These are phyloP conservation scores for Nettapus auritus DNA, from an alignment of 2,113 vertebrate species.

Conservation along the genomic window DNA sequence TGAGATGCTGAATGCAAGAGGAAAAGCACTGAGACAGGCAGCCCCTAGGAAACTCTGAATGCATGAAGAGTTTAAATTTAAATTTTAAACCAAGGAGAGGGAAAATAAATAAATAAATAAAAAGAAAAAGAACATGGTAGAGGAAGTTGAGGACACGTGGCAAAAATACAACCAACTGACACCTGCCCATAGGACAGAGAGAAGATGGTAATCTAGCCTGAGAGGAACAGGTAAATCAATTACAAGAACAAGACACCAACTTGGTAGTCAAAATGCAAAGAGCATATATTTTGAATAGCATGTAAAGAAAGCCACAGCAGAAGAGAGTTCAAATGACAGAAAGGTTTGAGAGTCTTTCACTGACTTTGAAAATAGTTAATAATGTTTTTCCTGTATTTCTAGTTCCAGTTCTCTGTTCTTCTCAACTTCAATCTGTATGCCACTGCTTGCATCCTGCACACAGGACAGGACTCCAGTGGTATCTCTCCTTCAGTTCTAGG, in stretches of 20 bases:
- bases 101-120: background rate
- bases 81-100: background rate
- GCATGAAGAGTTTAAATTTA: background rate
- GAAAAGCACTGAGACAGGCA: background rate
- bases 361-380: background rate
- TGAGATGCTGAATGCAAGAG: background rate
- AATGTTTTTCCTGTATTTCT: slow-evolving; percentile 16
- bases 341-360: background rate
- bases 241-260: background rate
- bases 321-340: background rate
- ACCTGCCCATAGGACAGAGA: background rate
- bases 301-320: background rate
- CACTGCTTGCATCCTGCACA: background rate
- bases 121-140: background rate
- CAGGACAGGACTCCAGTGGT: rapidly evolving
- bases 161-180: background rate
- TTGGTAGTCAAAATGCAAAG: background rate
- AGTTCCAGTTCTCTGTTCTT: background rate
- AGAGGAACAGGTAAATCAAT: background rate
- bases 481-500: background rate
- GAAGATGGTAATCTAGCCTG: background rate
- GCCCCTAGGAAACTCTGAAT: background rate
- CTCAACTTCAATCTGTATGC: rapidly evolving
- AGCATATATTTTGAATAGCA: background rate
- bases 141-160: background rate